A percentile compares a stretch with the other conserved stretches of the same genome.
phyloP scores from a whole-genome alignment of 2,888 invertebrate genomes.

The Caenorhabditis imperialis region DNA sequence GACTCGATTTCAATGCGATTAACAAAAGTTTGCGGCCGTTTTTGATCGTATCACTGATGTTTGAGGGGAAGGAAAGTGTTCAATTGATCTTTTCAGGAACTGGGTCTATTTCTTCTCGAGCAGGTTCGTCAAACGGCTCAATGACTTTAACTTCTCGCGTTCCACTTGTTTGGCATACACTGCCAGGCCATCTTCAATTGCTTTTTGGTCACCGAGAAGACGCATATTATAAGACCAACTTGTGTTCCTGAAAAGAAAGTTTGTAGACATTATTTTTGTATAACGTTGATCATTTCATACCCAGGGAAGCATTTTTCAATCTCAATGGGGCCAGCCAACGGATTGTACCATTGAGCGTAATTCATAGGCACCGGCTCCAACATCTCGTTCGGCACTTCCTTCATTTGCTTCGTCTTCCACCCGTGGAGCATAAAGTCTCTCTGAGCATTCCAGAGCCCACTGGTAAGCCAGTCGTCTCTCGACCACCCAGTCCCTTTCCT shows the following conservation, averaged over 20 bases:
- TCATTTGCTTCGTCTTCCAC: constrained; percentile 36
- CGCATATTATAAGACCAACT: constrained; percentile 39
- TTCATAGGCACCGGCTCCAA: constrained; percentile 22
- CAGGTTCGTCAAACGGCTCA: constrained; percentile 1
- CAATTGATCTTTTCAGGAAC: constrained; percentile 19
- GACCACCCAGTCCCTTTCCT: constrained; percentile 53
- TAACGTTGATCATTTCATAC: neutral
- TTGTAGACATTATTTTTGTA: neutral
- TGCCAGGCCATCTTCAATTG: constrained; percentile 1
- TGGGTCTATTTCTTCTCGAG: constrained; percentile 5
- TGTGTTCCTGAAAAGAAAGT: constrained; percentile 24
- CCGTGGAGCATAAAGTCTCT: constrained; percentile 54
- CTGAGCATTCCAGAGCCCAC: constrained; percentile 35
- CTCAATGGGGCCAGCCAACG: constrained; percentile 26
- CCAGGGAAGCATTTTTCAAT: constrained; percentile 34
- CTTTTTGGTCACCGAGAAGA: constrained; percentile 3
- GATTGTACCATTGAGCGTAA: constrained; percentile 40
- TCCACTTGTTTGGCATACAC: constrained; percentile 12
- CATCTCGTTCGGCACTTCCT: neutral
- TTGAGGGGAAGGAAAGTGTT: constrained; percentile 4
- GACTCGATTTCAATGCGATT: constrained; percentile 34
- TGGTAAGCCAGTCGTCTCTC: constrained; percentile 53
- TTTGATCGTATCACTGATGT: neutral
- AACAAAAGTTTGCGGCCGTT: constrained; percentile 35
- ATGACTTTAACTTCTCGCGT: constrained; percentile 12